Evolutionary conservation across 2,888 invertebrate genomes (phyloP), one percentile per base, ranked within the genome.

Genomic region (Drosophila meridiana): DNA sequence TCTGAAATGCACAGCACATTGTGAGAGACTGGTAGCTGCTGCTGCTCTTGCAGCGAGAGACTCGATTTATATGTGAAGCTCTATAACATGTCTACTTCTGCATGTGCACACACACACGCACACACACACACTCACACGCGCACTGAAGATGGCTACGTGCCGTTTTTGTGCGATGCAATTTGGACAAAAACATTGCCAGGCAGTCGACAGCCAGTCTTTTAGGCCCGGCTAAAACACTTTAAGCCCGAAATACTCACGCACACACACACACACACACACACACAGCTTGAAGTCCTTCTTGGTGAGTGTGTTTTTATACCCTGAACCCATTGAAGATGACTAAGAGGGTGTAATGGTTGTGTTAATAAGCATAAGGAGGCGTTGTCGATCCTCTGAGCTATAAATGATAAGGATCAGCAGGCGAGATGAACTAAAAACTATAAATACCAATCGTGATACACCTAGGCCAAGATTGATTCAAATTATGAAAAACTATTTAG

Each of bases 61-160:
- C 73, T 79, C 82, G 74, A 87, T 84, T 84, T 89, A 77, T 83
- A 77, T 79, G 66, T 78, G 78, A 74, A 78, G 64, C 76, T 88
- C 75, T 78, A 86, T 80, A 87, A 75, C 69, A 80, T 71, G 68
- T 64, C 65, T 81, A 38, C 63, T 78, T 77, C 68, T 77, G 78
- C 73, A 80, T 69, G 76, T 38, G n/a, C 67, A 65, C 69, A 76
- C 76, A 62, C 61, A 28, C 67, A 67, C 64, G 56, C 50, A 56
- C 52, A 62, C 36, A 53, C 42, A 45, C 64, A 36, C 64, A 13
- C 36, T 45, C 45, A 32, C 42, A 36, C n/a, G 26, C 13, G 9
- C 40, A 26, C 20, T 69, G 69, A 76, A 68, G 83, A 74, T 60
- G 76, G 66, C 69, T 89, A 86, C 85, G 89, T 86, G 85, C 83